Evolutionary conservation across 2,888 invertebrate species (phyloP).

Genomic region (Drosophila neotestacea): DNA sequence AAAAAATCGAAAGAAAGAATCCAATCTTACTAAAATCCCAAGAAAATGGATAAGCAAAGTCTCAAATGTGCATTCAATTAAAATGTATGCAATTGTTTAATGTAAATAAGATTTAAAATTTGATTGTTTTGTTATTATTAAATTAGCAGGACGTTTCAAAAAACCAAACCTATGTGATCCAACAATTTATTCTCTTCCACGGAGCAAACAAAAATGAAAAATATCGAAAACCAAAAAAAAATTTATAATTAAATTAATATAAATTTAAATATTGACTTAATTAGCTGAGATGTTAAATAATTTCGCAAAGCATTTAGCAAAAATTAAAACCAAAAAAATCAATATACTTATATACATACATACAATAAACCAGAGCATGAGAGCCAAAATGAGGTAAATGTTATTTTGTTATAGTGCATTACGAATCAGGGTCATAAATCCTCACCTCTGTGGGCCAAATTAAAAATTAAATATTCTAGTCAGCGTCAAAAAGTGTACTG

Average conservation of each 20-base stretch:
- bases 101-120: constrained; percentile 73
- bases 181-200: constrained; percentile 77
- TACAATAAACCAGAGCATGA: constrained; percentile 65
- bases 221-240: constrained; percentile 19
- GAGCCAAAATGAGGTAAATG: constrained; percentile 30
- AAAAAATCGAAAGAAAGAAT: constrained; percentile 31
- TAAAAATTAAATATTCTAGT: constrained; percentile 54
- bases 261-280: constrained; percentile 73
- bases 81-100: constrained; percentile 61
- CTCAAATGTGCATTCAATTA: constrained; percentile 38
- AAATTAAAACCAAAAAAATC: constrained; percentile 20
- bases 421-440: constrained; percentile 12
- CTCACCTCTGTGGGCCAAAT: constrained; percentile 52
- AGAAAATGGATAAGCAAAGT: constrained; percentile 16
- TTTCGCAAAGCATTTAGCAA: constrained; percentile 73
- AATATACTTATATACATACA: constrained; percentile 48
- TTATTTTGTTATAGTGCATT: constrained; percentile 4
- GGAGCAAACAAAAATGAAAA: constrained; percentile 49
- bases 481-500: constrained; percentile 39
- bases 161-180: constrained; percentile 77
- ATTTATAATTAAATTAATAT: constrained; percentile 37
- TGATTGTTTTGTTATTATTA: constrained; percentile 48
- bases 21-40: not conserved
- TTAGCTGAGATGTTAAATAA: constrained; percentile 76
- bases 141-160: constrained; percentile 50